phyloP scores from a whole-genome alignment of 2,888 invertebrate genomes.

The Cataglyphis albicans region DNA sequence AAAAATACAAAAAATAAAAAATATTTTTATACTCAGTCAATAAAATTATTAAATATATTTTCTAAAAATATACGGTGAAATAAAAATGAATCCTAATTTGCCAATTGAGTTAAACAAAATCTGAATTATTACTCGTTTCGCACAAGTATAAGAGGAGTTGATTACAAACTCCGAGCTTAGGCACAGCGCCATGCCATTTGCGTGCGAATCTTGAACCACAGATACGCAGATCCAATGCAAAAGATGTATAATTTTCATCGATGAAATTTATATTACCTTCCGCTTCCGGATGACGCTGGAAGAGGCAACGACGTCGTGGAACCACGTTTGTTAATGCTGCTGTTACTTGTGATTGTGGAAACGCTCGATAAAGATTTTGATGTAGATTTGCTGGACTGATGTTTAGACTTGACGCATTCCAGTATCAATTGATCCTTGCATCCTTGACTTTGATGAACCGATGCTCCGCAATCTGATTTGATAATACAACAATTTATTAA shows the following conservation, averaged over 20 bases:
- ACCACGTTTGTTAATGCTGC: constrained; percentile 80
- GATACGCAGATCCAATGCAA: constrained; percentile 81
- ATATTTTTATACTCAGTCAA: background rate
- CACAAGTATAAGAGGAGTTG: constrained; percentile 54
- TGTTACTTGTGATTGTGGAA: constrained; percentile 78
- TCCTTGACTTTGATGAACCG: constrained; percentile 93
- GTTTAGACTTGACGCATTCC: constrained; percentile 92
- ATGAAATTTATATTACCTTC: constrained; percentile 80
- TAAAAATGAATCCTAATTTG: background rate
- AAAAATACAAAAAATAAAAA: background rate
- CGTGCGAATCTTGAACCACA: constrained; percentile 83
- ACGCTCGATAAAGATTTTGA: constrained; percentile 84
- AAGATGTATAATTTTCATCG: constrained; percentile 60
- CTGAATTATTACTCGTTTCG: constrained; percentile 60
- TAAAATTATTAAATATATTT: background rate
- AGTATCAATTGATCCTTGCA: constrained; percentile 94
- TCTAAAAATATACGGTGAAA: background rate
- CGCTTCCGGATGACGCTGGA: constrained; percentile 80
- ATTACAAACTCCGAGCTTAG: constrained; percentile 76
- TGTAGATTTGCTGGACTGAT: constrained; percentile 81
- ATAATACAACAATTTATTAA: constrained; percentile 20
- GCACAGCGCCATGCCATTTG: constrained; percentile 80
- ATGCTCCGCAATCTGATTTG: constrained; percentile 92
- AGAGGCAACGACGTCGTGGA: constrained; percentile 84
- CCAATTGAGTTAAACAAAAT: constrained; percentile 2